phyloP scores from a whole-genome alignment of 2,797 vertebrate genomes.

The Sebastes taczanowskii region DNA sequence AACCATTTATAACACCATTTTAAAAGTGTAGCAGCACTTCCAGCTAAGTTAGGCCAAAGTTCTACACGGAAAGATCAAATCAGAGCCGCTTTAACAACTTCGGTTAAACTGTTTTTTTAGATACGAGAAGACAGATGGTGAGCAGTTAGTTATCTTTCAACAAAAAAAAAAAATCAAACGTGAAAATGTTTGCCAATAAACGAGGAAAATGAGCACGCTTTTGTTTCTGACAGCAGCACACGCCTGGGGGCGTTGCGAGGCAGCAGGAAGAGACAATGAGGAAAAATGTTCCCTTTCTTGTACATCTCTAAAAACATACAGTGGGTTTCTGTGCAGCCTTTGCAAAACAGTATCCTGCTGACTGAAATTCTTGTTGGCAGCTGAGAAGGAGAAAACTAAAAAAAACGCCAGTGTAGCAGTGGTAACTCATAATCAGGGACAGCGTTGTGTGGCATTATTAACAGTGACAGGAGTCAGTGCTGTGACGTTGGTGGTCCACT shows the following conservation, averaged over 20 bases:
- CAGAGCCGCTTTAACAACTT: slow-evolving; percentile 16
- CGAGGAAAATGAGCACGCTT: slow-evolving; percentile 16
- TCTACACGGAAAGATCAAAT: slow-evolving; percentile 13
- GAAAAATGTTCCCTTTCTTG: slow-evolving; percentile 23
- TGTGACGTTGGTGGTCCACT: slow-evolving; percentile 55
- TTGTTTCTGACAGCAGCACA: slow-evolving; percentile 47
- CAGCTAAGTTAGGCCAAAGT: slow-evolving; percentile 2
- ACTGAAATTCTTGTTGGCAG: slow-evolving; percentile 61
- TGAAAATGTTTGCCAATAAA: slow-evolving; percentile 2
- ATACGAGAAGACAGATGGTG: neutral
- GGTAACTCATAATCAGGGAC: slow-evolving; percentile 57
- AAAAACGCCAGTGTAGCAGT: slow-evolving; percentile 39
- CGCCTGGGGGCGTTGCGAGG: slow-evolving; percentile 43
- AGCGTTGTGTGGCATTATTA: slow-evolving; percentile 60
- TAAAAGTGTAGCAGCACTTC: neutral
- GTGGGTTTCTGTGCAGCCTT: slow-evolving; percentile 24
- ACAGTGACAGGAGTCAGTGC: slow-evolving; percentile 65
- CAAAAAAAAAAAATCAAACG: slow-evolving; percentile 10
- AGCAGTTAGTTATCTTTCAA: slow-evolving; percentile 1
- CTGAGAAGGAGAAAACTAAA: slow-evolving; percentile 27
- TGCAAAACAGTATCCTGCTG: slow-evolving; percentile 36
- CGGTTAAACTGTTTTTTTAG: slow-evolving; percentile 15
- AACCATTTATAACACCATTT: neutral
- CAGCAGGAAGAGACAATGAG: slow-evolving; percentile 24
- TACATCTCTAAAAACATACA: slow-evolving; percentile 32